These are phyloP conservation scores for Gonatopus flavifemur DNA, from an alignment of 1,140 invertebrate species.

Conservation along the genomic window DNA sequence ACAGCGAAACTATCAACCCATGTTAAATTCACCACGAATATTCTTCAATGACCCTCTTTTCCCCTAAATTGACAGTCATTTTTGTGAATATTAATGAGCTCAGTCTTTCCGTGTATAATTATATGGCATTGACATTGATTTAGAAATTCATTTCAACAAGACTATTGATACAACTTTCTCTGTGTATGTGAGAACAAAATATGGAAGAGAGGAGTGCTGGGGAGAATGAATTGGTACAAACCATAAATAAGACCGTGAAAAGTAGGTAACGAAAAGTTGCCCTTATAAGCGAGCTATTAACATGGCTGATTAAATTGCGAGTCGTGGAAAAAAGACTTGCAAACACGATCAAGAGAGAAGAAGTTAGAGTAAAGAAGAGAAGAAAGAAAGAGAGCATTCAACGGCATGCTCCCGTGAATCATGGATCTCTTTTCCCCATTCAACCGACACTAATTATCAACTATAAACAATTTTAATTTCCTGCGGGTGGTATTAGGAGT, in stretches of 20 bases:
- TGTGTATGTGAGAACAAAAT: neutral
- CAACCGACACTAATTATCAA: slow-evolving; percentile 39
- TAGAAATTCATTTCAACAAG: slow-evolving; percentile 23
- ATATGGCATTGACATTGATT: no score
- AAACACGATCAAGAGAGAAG: no score
- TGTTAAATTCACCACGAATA: no score
- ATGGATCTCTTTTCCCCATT: slow-evolving; percentile 16
- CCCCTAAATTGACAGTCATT: no score
- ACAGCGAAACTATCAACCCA: no score
- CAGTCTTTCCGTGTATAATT: no score
- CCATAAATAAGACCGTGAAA: slow-evolving; percentile 5
- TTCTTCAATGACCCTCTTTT: no score
- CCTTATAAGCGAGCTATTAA: slow-evolving; percentile 23
- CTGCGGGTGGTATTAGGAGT: slow-evolving; percentile 27
- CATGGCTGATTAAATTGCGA: slow-evolving; percentile 29
- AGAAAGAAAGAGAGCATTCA: no score
- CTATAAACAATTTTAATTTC: slow-evolving; percentile 44
- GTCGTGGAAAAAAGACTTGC: no score
- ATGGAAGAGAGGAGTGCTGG: neutral
- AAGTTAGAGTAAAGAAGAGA: no score
- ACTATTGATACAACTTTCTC: slow-evolving; percentile 8
- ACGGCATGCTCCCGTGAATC: slow-evolving; percentile 5
- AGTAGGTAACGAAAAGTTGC: slow-evolving; percentile 21
- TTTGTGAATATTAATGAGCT: no score
- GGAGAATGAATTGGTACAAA: slow-evolving; percentile 15